A percentile compares a stretch with the other conserved stretches of the same genome.
These are phyloP conservation scores for Ellobius talpinus DNA, from an alignment of 2,113 vertebrate species.

Conservation along the genomic window DNA sequence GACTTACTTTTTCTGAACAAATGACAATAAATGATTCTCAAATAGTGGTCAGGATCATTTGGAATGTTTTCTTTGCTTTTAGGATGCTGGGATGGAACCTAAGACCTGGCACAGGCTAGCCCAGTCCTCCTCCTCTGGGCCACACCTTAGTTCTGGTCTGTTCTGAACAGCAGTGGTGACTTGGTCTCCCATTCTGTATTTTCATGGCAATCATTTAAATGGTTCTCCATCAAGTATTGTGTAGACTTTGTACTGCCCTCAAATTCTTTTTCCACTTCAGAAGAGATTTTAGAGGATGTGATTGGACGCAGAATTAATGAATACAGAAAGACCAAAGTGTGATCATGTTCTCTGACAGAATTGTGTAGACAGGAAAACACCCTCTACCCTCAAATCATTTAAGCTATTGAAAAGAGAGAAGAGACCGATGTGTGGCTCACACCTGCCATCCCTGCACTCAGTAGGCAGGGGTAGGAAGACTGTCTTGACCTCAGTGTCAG, in stretches of 20 bases:
- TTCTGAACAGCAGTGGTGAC: neutral
- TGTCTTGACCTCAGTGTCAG: too few species aligned
- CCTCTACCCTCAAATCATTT: neutral
- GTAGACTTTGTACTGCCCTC: neutral
- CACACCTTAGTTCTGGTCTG: neutral
- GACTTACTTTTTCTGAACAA: slow-evolving; percentile 16
- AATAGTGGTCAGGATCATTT: neutral
- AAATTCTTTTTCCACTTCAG: neutral
- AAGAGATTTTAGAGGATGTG: neutral
- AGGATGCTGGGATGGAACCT: neutral
- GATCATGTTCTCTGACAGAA: neutral
- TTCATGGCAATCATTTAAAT: neutral
- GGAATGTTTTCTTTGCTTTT: neutral
- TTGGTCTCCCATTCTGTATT: neutral
- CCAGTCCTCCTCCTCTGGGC: neutral
- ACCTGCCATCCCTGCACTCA: neutral
- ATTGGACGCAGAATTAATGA: slow-evolving; percentile 9
- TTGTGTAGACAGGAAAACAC: neutral
- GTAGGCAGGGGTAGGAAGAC: neutral
- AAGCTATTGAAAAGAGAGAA: neutral
- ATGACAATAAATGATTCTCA: slow-evolving; percentile 15
- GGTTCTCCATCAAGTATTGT: slow-evolving; percentile 3
- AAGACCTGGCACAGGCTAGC: neutral
- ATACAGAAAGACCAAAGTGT: neutral
- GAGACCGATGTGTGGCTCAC: neutral